Evolutionary conservation across 2,888 invertebrate genomes (phyloP), one percentile per base, ranked within the genome.

Genomic region (Lomographa bimaculata): DNA sequence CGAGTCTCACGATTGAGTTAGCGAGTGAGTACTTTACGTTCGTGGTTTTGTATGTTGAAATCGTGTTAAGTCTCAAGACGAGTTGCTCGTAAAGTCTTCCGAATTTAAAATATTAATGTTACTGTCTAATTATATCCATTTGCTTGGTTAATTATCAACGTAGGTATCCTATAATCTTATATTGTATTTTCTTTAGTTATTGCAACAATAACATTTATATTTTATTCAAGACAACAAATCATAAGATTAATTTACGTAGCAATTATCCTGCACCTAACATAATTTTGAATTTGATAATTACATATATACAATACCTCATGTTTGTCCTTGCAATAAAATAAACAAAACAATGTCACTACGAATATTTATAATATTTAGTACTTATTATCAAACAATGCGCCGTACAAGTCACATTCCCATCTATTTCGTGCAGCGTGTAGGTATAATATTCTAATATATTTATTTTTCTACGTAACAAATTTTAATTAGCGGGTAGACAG

Each of bases 1-100:
- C 28, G 20, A 32, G 34, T 46, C 54, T 58, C 61, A 64, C 60
- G 62, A 56, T 53, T 61, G 59, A 56, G 56, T 63, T 57, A 57
- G 9, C 21, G 54, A n/a, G n/a, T 48, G 49, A 46, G 37, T 39
- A 42, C 36, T 27, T 34, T n/a, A 32, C 34, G 30, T 36, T 37
- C 28, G 46, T 39, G 42, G 35, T 32, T 39, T 39, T 20, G 8
- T 39, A 39, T 61, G 55, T 50, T 41, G 53, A 44, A 53, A 55
- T 40, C 37, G 17, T 43, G 32, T 51, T n/a, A 8, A 19, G 8
- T 9, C 18, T 43, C 32, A 43, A 32, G 32, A 8, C 21, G 23
- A 12, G 10, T n/a, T 7, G 29, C 14, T 40, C 34, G 27, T 40
- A 32, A 32, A 33, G 21, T 39, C 32, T 26, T 32, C 27, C 21